Base-by-base conservation (phyloP, 2,888 invertebrate genomes). In the Philhelius pedissequus region DNA sequence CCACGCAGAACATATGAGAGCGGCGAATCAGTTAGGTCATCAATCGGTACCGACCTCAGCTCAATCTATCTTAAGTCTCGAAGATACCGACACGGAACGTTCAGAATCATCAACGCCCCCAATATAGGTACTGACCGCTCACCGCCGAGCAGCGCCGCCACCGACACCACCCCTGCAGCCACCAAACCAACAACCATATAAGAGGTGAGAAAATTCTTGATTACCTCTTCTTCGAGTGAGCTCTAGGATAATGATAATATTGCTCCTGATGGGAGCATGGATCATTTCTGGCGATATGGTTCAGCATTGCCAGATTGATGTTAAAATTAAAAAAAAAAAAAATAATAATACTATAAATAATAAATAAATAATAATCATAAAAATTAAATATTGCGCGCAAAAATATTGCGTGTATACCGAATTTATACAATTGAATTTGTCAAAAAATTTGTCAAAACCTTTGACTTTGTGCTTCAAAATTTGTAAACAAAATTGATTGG, bases 51-150 rank as follows among this genome's bases (percentile, higher is more conserved):
- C 82, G 71, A 77, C 78, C 60, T 73, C 77, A 58, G 66, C 60
- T 73, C 77, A 58, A 73, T 66, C 73, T 43, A 56, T 48, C 43
- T 62, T 13, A 27, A n/a, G 40, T 22, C 50, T 70, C 22, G 71
- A 43, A 74, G 58, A 50, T 48, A 75, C 88, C 89, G 90, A 90
- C n/a, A n/a, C 89, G 90, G 89, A 90, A 88, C 90, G 88, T 90
- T 90, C 89, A 89, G 87, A 88, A 88, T 75, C 86, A 87, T 87
- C 87, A 89, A 89, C 90, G 90, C 89, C 90, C 89, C 87, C 89
- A 84, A 80, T 84, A 76, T 80, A n/a, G n/a, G n/a, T n/a, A 58
- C 71, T 45, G 80, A 66, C 38, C 30, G 66, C 58, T 11, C 9
- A 15, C n/a, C 25, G 1, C 2, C 50, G 52, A 45, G 7, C 15